Base-by-base conservation (phyloP, 2,797 vertebrate genomes). In the Tachyglossus aculeatus region DNA sequence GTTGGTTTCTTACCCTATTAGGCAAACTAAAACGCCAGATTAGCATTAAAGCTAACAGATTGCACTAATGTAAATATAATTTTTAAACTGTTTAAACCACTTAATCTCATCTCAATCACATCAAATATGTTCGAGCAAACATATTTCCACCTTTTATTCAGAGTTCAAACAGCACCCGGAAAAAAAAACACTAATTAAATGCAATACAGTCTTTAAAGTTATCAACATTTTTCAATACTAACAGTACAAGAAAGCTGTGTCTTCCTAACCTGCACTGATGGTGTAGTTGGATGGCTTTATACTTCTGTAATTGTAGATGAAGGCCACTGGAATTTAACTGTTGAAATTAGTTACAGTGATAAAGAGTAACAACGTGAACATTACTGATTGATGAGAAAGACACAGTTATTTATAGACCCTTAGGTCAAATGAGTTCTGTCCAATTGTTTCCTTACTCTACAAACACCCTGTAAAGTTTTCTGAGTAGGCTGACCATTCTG, bases 31-130 rank as follows among this genome's bases (percentile, higher is more conserved):
- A 87, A 83, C 78, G 80, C 78, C 76, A 90, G 91, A 91, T 90
- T 88, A 90, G 82, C 83, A 87, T 78, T 86, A 85, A 89, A 89
- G 81, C 71, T 85, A 88, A 91, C 90, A 91, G 91, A 92, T 89
- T 90, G 89, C 82, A 87, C 85, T 86, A 91, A 89, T 66, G 77
- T 84, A 91, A 92, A 91, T 91, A 88, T 76, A 87, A 91, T 89
- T 92, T 92, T 92, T 88, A 90, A 91, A 88, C 89, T 86, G 88
- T 92, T 92, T 92, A 92, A 92, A 91, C 85, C 81, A 79, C 83
- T 90, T 90, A 93, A 88, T 92, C 87, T 88, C 83, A 80, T 83
- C 85, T 87, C 86, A 84, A 88, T 90, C 88, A 88, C 79, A 91
- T 86, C 80, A 88, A 80, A 86, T 88, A 86, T 80, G 62, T 86